phyloP scores from a whole-genome alignment of 92 coral and sea anemone species.

The Actinernus sp. region DNA sequence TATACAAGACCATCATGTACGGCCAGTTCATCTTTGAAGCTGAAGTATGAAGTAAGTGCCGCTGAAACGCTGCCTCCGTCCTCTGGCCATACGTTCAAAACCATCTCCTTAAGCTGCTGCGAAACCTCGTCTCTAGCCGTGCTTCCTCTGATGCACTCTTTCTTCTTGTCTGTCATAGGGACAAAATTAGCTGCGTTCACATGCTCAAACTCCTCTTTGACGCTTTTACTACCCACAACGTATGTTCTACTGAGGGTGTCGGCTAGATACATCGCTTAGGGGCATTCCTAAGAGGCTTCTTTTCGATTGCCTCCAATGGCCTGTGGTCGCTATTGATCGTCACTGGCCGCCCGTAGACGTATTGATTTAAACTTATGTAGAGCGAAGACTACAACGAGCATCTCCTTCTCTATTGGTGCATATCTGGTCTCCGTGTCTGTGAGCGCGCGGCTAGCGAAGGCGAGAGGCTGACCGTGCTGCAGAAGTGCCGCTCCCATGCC shows the following conservation, averaged over 20 bases:
- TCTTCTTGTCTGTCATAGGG: constrained; percentile 17
- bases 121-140: constrained; percentile 5
- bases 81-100: no score
- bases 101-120: constrained; percentile 15
- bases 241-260: no score
- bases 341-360: constrained; percentile 1
- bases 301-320: neutral
- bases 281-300: constrained; percentile 22
- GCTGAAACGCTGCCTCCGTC: constrained; percentile 17
- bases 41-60: constrained; percentile 29
- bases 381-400: neutral
- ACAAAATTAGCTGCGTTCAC: constrained; percentile 42
- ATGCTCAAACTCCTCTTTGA: constrained; percentile 26
- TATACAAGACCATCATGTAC: constrained; percentile 41
- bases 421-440: constrained; percentile 3
- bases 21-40: constrained; percentile 47
- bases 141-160: constrained; percentile 11
- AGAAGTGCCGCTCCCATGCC: no score
- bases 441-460: constrained; percentile 6
- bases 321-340: no score
- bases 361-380: constrained; percentile 1
- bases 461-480: no score
- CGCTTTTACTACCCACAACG: no score
- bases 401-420: constrained; percentile 5
- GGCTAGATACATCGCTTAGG: constrained; percentile 16